Percentiles rank a stretch among this genome's conserved stretches.
These are phyloP conservation scores for Coleophora flavipennella DNA, from an alignment of 2,888 invertebrate genomes.

Conservation along the genomic window DNA sequence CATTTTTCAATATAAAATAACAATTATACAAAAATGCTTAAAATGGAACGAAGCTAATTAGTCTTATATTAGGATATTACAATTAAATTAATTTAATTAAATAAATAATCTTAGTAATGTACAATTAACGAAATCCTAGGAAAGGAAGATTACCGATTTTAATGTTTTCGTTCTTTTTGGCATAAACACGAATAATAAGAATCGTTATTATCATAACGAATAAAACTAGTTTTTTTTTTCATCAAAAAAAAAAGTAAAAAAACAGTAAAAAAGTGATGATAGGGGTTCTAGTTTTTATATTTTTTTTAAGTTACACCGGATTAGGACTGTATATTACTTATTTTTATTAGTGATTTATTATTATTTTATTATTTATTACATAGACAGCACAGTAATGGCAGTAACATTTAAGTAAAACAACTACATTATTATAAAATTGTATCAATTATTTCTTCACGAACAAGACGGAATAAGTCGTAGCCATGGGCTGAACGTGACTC, in stretches of 20 bases:
- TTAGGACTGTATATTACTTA: conserved; percentile 18
- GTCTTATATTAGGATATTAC: conserved; percentile 19
- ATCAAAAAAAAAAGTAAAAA: too few relatives aligned
- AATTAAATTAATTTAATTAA: conserved; percentile 41
- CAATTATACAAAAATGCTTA: conserved; percentile 66
- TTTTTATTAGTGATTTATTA: too few relatives aligned
- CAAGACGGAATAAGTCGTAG: conserved; percentile 35
- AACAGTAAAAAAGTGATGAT: too few relatives aligned
- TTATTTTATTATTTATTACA: background rate
- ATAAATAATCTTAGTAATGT: conserved; percentile 54
- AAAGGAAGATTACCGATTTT: conserved; percentile 29
- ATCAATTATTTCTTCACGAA: conserved; percentile 52
- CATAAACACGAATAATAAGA: conserved; percentile 7
- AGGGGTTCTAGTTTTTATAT: background rate
- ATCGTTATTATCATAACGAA: too few relatives aligned
- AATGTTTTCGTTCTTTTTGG: conserved; percentile 23
- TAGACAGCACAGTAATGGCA: conserved; percentile 52
- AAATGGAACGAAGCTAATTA: conserved; percentile 59
- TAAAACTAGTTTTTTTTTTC: too few relatives aligned
- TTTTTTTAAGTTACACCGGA: conserved; percentile 13
- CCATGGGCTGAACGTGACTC: background rate
- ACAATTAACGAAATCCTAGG: conserved; percentile 63
- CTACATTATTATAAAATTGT: conserved; percentile 20
- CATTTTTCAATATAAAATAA: conserved; percentile 56
- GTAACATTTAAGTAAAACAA: conserved; percentile 41